Conservation (phyloP, 2,113 vertebrate genomes). For the Tamias sibiricus region DNA sequence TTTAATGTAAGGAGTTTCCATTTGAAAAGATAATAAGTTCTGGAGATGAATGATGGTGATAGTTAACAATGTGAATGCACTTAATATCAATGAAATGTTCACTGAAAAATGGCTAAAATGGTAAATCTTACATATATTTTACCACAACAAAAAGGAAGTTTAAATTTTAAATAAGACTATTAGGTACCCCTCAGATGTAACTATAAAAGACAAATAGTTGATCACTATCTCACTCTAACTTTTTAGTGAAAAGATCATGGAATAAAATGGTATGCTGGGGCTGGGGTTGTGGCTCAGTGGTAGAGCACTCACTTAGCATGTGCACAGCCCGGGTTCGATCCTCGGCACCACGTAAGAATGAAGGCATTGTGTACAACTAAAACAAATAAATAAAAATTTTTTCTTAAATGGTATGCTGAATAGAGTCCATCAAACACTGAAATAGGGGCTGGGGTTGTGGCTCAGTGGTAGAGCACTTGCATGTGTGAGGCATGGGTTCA, state of each 20-base stretch:
- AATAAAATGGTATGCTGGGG: background rate
- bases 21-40: background rate
- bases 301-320: no score
- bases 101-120: background rate
- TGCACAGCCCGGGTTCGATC: no score
- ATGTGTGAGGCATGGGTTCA: no score
- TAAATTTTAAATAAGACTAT: conserved; percentile 21
- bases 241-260: background rate
- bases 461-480: no score
- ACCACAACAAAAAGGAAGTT: background rate
- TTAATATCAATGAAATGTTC: background rate
- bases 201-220: conserved; percentile 13
- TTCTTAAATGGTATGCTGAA: background rate
- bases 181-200: background rate
- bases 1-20: background rate
- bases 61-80: background rate
- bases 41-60: background rate
- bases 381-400: no score
- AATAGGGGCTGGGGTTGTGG: no score
- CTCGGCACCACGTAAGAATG: no score
- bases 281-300: no score
- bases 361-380: no score
- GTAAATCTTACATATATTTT: background rate
- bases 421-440: no score
- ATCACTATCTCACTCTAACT: background rate